Percentiles rank a stretch among this genome's conserved stretches.
Evolutionary conservation across 2,888 invertebrate genomes (phyloP).

Genomic region (Hirtodrosophila trivittata): DNA sequence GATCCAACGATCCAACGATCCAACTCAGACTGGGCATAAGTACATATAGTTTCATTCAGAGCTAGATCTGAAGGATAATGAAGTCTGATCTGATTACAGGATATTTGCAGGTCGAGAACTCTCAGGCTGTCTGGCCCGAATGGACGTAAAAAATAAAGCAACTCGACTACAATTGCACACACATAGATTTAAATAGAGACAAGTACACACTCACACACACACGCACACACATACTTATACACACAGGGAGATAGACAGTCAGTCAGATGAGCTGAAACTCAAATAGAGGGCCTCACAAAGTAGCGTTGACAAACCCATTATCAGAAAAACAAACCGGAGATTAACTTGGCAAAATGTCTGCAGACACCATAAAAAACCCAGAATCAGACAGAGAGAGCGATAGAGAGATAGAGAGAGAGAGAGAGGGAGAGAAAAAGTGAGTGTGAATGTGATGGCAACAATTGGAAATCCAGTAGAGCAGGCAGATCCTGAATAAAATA

Average conservation of each 20-base stretch:
- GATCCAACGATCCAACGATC: too few relatives aligned
- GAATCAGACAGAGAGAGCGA: constrained; percentile 12
- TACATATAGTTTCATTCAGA: too few relatives aligned
- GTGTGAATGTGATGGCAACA: constrained; percentile 44
- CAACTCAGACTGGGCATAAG: too few relatives aligned
- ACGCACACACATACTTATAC: constrained; percentile 5
- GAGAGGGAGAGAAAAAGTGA: not conserved
- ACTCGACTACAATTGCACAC: constrained; percentile 36
- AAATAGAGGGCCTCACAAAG: constrained; percentile 64
- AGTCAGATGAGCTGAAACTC: constrained; percentile 32
- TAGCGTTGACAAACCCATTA: constrained; percentile 79
- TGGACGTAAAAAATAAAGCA: constrained; percentile 6
- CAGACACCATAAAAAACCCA: constrained; percentile 65
- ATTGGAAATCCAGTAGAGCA: constrained; percentile 43
- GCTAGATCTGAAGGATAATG: too few relatives aligned
- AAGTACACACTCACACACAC: constrained; percentile 13
- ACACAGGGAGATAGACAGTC: constrained; percentile 12
- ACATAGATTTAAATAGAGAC: constrained; percentile 44
- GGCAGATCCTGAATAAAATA: constrained; percentile 75
- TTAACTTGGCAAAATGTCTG: constrained; percentile 80
- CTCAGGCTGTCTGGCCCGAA: too few relatives aligned
- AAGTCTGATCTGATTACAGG: too few relatives aligned
- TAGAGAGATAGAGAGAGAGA: constrained; percentile 4
- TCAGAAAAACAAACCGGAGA: constrained; percentile 80
- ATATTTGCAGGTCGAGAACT: not conserved